Evolutionary conservation across 2,113 vertebrate species (phyloP), one percentile per base, ranked within the genome.

Genomic region (Nannospalax galili): DNA sequence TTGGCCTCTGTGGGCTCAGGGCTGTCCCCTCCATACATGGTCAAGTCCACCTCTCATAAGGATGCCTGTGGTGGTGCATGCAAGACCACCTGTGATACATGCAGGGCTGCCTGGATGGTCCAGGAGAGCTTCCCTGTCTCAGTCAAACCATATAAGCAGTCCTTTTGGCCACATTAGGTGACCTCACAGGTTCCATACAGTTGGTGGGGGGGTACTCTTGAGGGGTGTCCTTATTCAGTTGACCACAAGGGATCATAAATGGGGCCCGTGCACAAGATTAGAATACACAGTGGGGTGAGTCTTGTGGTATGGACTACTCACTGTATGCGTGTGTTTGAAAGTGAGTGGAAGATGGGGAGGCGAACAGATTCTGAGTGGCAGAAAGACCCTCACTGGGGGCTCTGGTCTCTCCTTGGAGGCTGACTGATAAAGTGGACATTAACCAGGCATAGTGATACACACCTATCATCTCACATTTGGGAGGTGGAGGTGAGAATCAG

Each of bases 71-170:
- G n/a, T n/a, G n/a, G n/a, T n/a, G n/a, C n/a, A n/a, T n/a, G n/a
- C n/a, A n/a, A n/a, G n/a, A n/a, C n/a, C 11, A 3, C 62, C 32
- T 0, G 9, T 35, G 48, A 15, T 20, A 11, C 45, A 12, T 4
- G 6, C 16, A 35, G 32, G 72, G n/a, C 40, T 32, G 3, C 56
- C 8, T 24, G 10, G 32, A 3, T 7, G 3, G 9, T 28, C 26
- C 65, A 15, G 24, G 24, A 20, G 9, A 64, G 1, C 5, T 17
- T 77, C 37, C n/a, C 52, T 16, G 16, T 60, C n/a, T 91, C n/a
- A 22, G 4, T 56, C 3, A 4, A 19, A 14, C 11, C 12, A 0
- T 5, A 11, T 45, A 1, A 0, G 40, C 26, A 70, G 48, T 5
- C 4, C 58, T 14, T 67, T n/a, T 14, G 14, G 45, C 45, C 64